Percentiles rank a stretch among this genome's conserved stretches.
Conservation (phyloP, 1,140 invertebrate species). For the Platyura marginata region DNA sequence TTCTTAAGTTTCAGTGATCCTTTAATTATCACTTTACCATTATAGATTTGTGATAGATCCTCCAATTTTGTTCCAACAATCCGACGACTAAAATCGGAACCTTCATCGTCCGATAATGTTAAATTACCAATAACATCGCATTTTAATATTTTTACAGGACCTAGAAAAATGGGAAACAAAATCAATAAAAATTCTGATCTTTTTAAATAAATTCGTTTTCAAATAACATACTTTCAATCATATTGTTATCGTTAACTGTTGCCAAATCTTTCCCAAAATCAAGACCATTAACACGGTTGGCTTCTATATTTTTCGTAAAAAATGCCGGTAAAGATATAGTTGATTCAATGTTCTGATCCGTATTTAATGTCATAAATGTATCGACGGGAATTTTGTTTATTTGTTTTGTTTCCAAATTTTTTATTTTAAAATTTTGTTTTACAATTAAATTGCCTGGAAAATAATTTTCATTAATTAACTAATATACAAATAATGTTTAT, state of each 20-base stretch:
- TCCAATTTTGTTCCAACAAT: neutral
- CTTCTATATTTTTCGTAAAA: neutral
- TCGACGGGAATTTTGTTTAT: neutral
- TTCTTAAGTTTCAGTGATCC: neutral
- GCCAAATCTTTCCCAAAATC: neutral
- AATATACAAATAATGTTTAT: no score
- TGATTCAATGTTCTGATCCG: neutral
- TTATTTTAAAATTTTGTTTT: neutral
- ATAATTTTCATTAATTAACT: no score
- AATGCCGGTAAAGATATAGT: neutral
- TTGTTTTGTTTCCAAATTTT: neutral
- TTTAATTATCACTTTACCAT: neutral
- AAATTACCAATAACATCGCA: neutral
- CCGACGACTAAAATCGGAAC: neutral
- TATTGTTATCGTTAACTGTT: neutral
- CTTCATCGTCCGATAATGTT: neutral
- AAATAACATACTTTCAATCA: neutral
- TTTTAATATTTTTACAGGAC: neutral
- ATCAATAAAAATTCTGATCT: neutral
- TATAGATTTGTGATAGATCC: neutral
- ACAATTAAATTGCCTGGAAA: neutral
- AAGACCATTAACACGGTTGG: neutral
- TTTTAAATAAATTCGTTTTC: no score
- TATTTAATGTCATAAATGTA: neutral
- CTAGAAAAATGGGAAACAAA: neutral